A percentile compares a stretch with the other conserved stretches of the same genome.
These are phyloP conservation scores for Steinernema hermaphroditum DNA, from an alignment of 2,888 invertebrate species.

Conservation along the genomic window DNA sequence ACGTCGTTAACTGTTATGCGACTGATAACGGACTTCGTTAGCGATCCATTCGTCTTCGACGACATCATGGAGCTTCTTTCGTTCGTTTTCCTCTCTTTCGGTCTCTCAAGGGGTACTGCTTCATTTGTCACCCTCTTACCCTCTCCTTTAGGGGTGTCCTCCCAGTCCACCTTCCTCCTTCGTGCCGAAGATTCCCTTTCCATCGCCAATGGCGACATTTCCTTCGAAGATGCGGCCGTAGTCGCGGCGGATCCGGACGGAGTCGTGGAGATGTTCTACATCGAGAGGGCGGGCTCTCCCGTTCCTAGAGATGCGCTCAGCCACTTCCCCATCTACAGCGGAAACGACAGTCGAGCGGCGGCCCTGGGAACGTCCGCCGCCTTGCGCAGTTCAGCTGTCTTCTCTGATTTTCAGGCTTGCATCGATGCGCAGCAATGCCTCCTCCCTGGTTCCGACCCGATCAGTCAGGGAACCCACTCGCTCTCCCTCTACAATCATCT, in stretches of 20 bases:
- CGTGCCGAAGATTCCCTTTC: not conserved
- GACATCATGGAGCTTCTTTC: too few relatives aligned
- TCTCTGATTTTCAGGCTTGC: not conserved
- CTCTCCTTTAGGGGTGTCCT: not conserved
- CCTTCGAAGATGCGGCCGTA: not conserved
- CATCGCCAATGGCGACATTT: not conserved
- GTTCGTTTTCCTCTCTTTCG: too few relatives aligned
- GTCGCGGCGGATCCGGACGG: not conserved
- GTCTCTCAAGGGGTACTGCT: not conserved
- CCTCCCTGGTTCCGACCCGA: not conserved
- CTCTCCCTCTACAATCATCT: not conserved
- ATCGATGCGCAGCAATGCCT: not conserved
- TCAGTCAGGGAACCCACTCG: not conserved
- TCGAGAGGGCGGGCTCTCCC: not conserved
- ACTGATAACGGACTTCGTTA: too few relatives aligned
- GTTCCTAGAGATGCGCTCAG: not conserved
- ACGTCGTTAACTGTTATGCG: too few relatives aligned
- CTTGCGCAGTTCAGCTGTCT: too few relatives aligned
- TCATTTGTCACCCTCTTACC: not conserved
- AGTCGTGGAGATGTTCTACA: constrained; percentile 5
- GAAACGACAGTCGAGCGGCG: not conserved
- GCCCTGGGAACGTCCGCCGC: not conserved
- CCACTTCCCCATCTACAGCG: not conserved
- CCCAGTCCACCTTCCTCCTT: not conserved
- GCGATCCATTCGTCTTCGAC: too few relatives aligned